These are phyloP conservation scores for Ptilonorhynchus violaceus DNA, from an alignment of 2,113 vertebrate species.

Conservation along the genomic window DNA sequence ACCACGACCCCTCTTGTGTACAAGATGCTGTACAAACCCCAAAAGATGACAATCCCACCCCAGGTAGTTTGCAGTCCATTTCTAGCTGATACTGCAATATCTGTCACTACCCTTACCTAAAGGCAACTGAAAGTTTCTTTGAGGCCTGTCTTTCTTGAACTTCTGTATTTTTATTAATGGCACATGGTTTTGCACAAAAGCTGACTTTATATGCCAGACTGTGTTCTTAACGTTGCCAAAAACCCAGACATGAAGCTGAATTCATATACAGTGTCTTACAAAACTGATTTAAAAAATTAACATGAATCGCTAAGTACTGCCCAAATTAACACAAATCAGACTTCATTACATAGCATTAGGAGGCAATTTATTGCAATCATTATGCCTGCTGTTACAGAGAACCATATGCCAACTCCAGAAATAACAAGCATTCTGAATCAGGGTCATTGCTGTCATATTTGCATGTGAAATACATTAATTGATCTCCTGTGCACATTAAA, in stretches of 20 bases:
- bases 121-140: neutral
- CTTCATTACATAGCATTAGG: constrained; percentile 62
- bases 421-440: constrained; percentile 64
- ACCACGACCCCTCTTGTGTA: neutral
- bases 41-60: neutral
- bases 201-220: neutral
- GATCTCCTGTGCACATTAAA: constrained; percentile 59
- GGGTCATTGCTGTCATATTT: constrained; percentile 64
- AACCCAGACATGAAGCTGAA: constrained; percentile 5
- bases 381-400: constrained; percentile 60
- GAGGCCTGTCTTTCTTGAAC: neutral
- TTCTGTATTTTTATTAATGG: neutral
- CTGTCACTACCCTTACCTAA: neutral
- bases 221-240: constrained; percentile 6
- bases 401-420: constrained; percentile 68
- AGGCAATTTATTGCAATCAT: constrained; percentile 68
- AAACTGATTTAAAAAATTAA: constrained; percentile 54
- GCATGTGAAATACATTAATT: constrained; percentile 61
- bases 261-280: constrained; percentile 2
- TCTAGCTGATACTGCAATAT: neutral
- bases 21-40: neutral
- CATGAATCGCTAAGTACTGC: constrained; percentile 59
- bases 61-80: neutral
- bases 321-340: constrained; percentile 71
- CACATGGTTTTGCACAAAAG: neutral